Evolutionary conservation across 2,797 vertebrate genomes (phyloP), one percentile per base, ranked within the genome.

Genomic region (Syngnathus rostellatus): DNA sequence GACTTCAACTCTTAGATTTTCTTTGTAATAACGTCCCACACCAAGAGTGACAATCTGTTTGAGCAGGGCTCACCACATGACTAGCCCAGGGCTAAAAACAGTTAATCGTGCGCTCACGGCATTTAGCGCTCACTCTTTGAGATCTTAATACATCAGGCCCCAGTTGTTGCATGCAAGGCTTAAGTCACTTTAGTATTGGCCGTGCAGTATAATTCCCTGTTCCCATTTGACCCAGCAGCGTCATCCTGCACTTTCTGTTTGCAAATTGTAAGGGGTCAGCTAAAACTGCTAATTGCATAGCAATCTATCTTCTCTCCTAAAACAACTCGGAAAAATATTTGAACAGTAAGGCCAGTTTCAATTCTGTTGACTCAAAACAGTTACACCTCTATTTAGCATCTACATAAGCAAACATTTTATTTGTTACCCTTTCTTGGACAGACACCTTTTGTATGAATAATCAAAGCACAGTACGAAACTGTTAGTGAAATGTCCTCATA

Each of bases 131-230:
- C 45, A 5, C 46, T 50, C 6, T 50, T 50, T 50, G 17, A 17
- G 46, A 50, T 50, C 46, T 50, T 50, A 50, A 17, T 50, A 50
- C 16, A 50, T 50, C 46, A 50, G 17, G 46, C 17, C 46, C 17
- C 17, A 50, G 16, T 50, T 50, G 41, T 51, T n/a, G 39, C 5
- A 40, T 66, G 69, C 31, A 2, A 3, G 16, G 59, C 50, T 72
- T 53, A 21, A 77, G 66, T 58, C 65, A 54, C 60, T 25, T 55
- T 53, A 55, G 72, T 65, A 51, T 11, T 19, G 45, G 25, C 40
- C 62, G 2, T 48, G 55, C 51, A 21, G 11, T 41, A n/a, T 62
- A 8, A 68, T 68, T 73, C 58, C 64, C 41, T 38, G 62, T 40
- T n/a, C 31, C 21, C 2, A 68, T 8, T 57, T 51, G 53, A 53